Percentiles rank a stretch among this genome's conserved stretches.
These are phyloP conservation scores for Verasper variegatus DNA, from an alignment of 2,113 vertebrate genomes.

Conservation along the genomic window DNA sequence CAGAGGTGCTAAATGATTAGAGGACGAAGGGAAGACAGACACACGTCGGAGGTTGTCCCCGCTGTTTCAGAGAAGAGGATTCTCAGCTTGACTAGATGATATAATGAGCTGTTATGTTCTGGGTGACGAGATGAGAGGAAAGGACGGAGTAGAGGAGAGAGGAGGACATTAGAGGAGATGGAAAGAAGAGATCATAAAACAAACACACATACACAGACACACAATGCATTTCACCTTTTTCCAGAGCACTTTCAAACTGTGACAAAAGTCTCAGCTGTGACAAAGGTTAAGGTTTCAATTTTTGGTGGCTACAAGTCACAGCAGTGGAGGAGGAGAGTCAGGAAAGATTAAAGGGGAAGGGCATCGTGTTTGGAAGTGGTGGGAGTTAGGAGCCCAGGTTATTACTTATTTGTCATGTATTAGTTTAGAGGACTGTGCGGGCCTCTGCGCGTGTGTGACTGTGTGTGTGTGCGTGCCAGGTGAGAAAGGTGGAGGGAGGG, in stretches of 20 bases:
- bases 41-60: conserved; percentile 68
- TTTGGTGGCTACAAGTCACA: conserved; percentile 50
- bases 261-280: conserved; percentile 79
- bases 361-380: conserved; percentile 20
- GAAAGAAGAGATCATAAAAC: conserved; percentile 43
- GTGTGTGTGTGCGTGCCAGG: conserved; percentile 25
- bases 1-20: conserved; percentile 69
- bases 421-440: conserved; percentile 43
- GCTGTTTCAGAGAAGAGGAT: conserved; percentile 69
- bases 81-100: conserved; percentile 77
- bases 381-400: conserved; percentile 42
- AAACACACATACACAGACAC: conserved; percentile 38
- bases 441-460: conserved; percentile 10
- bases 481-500: conserved; percentile 57
- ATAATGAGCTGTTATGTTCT: conserved; percentile 76
- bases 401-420: conserved; percentile 73
- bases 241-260: conserved; percentile 54
- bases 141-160: conserved; percentile 64
- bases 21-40: conserved; percentile 72
- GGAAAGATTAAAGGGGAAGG: conserved; percentile 49
- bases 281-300: conserved; percentile 81
- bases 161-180: conserved; percentile 40
- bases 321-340: conserved; percentile 40
- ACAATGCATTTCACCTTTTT: conserved; percentile 31
- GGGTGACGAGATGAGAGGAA: conserved; percentile 70